Evolutionary conservation across 1,140 invertebrate species (phyloP), one percentile per base, ranked within the genome.

Genomic region (Eubasilissa regina): DNA sequence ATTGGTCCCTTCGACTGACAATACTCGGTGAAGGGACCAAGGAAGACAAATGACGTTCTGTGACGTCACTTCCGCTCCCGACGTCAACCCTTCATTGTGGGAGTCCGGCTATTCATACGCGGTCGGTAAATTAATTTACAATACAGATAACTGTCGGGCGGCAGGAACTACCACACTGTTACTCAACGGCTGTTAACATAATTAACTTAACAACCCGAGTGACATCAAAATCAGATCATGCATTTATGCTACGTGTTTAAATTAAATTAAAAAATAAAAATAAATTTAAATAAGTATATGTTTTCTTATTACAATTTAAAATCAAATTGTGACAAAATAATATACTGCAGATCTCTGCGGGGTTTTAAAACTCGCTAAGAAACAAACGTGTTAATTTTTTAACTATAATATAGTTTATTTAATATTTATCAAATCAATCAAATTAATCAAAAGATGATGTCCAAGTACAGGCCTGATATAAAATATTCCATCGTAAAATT

Each of bases 51-150:
- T 68, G 78, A 75, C 55, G 73, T 45, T 45, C 55, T 58, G 72
- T 66, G 73, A 79, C 78, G 72, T 75, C 78, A 79, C 78, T 64
- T 75, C 78, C 77, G 56, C 44, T 60, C 44, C 51, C 70, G 70
- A 35, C 58, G 72, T 53, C 58, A 79, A 66, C 78, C 78, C 70
- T 75, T 79, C 78, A 79, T 64, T 75, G 78, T 79, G 55, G 43
- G 25, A 43, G 44, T 10, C 77, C 45, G 53, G 43, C 64, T 47
- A 78, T 78, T 78, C 77, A 79, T 8, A 78, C 35, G 19, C 43
- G 56, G 77, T 48, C 58, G 78, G 78, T 79, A 79, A 79, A 79
- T 79, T 79, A 79, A 79, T 79, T 79, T 75, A 79, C 78, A 79
- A 79, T 79, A 75, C 72, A 60, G 53, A 75, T 75, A 44, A 43